Conservation (phyloP, 2,113 vertebrate genomes). For the Corydoras sp. region DNA sequence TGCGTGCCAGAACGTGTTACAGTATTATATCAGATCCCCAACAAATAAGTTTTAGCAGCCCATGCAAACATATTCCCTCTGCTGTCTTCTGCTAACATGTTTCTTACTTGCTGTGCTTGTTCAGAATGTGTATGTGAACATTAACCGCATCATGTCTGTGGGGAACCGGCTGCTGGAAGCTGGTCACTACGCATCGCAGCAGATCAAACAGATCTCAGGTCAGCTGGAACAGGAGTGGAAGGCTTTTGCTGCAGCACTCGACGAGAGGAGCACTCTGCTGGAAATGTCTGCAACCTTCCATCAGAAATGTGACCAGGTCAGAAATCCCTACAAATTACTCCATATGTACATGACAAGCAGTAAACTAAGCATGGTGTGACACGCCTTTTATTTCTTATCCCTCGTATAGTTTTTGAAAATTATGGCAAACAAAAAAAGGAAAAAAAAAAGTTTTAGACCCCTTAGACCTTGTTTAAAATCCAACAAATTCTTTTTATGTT, state of each 20-base stretch:
- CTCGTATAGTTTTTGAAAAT: too few relatives aligned
- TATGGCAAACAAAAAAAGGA: too few relatives aligned
- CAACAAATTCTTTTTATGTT: too few relatives aligned
- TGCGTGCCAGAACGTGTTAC: too few relatives aligned
- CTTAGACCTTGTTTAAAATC: too few relatives aligned
- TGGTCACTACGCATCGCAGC: constrained; percentile 93
- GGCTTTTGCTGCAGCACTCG: constrained; percentile 89
- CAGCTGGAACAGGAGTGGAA: constrained; percentile 99
- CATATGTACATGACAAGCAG: too few relatives aligned
- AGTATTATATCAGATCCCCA: too few relatives aligned
- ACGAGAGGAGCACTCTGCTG: constrained; percentile 91
- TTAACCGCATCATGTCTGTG: constrained; percentile 98
- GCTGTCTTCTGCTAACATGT: not conserved
- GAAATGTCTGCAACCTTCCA: constrained; percentile 97
- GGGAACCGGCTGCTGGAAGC: constrained; percentile 93
- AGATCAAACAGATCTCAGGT: constrained; percentile 93
- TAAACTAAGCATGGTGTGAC: too few relatives aligned
- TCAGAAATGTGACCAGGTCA: constrained; percentile 95
- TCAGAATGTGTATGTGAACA: constrained; percentile 97
- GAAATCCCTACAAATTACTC: not conserved
- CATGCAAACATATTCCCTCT: not conserved
- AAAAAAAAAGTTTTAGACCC: too few relatives aligned
- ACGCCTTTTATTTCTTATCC: too few relatives aligned
- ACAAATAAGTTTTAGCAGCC: too few relatives aligned
- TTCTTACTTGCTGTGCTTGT: not conserved